These are phyloP conservation scores for Avahi laniger DNA, from an alignment of 2,797 vertebrate species.

Conservation along the genomic window DNA sequence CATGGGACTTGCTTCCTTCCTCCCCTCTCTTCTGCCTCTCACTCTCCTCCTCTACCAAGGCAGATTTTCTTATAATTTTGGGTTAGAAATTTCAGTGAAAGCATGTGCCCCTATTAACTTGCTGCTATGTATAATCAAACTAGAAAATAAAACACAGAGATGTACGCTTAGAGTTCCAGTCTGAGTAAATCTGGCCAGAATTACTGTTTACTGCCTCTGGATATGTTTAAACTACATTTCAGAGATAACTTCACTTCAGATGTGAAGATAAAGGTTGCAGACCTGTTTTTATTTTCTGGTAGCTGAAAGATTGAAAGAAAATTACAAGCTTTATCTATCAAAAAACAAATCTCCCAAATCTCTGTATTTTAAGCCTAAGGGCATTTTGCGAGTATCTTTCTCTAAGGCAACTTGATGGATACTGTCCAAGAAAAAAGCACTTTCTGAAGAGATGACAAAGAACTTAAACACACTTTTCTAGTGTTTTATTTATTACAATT, in stretches of 20 bases:
- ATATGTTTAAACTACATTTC: not conserved
- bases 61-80: not conserved
- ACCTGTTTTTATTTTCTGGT: not conserved
- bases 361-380: not conserved
- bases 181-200: not conserved
- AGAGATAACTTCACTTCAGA: not conserved
- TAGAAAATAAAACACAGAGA: not conserved
- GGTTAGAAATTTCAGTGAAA: slow-evolving; percentile 27
- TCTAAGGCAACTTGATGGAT: not conserved
- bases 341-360: not conserved
- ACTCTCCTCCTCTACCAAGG: not conserved
- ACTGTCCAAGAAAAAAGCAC: not conserved
- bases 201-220: not conserved
- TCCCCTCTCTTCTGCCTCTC: not conserved
- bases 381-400: not conserved
- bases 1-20: not conserved
- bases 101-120: not conserved
- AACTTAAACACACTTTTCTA: not conserved
- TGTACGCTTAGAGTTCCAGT: not conserved
- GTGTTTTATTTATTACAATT: not conserved
- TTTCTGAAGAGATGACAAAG: not conserved
- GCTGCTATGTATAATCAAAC: not conserved
- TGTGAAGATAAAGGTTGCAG: not conserved
- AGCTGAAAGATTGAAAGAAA: not conserved
- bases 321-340: not conserved